Evolutionary conservation across 92 coral and sea anemone species (phyloP), one percentile per base, ranked within the genome.

Genomic region (Porites lobata): DNA sequence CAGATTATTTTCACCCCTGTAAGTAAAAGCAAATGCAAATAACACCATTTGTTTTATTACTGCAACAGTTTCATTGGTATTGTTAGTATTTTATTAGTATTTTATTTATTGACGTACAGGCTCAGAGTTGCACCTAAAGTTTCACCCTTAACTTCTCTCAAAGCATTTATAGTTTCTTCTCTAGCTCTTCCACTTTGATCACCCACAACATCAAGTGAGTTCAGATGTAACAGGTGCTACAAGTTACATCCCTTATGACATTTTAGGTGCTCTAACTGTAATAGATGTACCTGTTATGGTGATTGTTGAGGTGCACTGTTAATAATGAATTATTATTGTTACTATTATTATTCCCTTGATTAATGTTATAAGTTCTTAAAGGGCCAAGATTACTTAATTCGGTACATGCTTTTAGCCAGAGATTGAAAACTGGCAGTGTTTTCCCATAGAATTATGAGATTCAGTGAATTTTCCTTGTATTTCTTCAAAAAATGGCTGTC

Each of bases 1-100:
- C 68, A 61, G 69, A 59, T 58, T 77, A 58, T n/a, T 58, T 77
- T 77, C 82, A 77, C 32, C 82, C 82, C 24, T 58, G 82, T 77
- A 58, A 77, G 82, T 77, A 57, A 54, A 51, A 71, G 76, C 76
- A 71, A 54, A 76, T 76, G 81, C 81, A 51, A 57, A 76, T 76
- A 76, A 76, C 68, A 56, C 58, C 68, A 56, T 22, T 76, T 50
- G 65, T 76, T 56, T 76, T 56, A 71, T 76, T 51, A 76, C 81
- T 76, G 81, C 15, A 76, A 69, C 69, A 76, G 32, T 58, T 76
- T 76, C 63, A 76, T 57, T 2, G 3, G 2, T 26, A 22, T 22
- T 22, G 24, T 22, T 22, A 22, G 24, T 22, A 22, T 22, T 22
- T 22, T 22, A 22, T 22, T 22, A 26, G 29, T 26, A 26, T 26